A percentile compares a stretch with the other conserved stretches of the same genome.
phyloP scores from a whole-genome alignment of 2,797 vertebrate genomes.

The Yasuhikotakia modesta region DNA sequence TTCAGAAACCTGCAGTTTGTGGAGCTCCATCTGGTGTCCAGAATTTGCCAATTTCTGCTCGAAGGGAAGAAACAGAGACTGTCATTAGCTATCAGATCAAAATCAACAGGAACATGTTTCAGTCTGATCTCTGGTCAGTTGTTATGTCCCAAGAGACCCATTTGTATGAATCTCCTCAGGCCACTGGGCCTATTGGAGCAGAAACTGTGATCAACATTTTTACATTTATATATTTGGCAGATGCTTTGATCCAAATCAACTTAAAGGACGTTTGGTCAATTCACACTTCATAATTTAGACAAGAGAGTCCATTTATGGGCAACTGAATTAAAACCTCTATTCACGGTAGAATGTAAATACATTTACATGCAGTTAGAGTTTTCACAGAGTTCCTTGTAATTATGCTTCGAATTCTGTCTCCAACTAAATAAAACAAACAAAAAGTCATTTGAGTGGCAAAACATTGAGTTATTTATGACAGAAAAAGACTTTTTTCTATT shows the following conservation, averaged over 20 bases:
- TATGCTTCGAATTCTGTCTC: neutral
- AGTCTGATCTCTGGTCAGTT: slow-evolving; percentile 30
- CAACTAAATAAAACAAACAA: slow-evolving; percentile 10
- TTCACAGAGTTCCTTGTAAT: slow-evolving; percentile 2
- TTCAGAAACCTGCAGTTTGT: slow-evolving; percentile 17
- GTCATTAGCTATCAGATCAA: slow-evolving; percentile 13
- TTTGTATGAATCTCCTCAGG: slow-evolving; percentile 24
- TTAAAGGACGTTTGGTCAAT: slow-evolving; percentile 6
- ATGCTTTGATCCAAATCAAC: too few species aligned
- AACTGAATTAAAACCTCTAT: neutral
- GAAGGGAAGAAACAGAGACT: neutral
- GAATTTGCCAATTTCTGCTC: neutral
- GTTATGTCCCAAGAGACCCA: slow-evolving; percentile 15
- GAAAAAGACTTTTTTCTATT: slow-evolving; percentile 50
- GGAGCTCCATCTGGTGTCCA: slow-evolving; percentile 32
- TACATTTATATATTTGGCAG: too few species aligned
- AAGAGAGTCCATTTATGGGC: slow-evolving; percentile 26
- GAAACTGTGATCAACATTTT: slow-evolving; percentile 18
- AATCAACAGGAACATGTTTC: slow-evolving; percentile 33
- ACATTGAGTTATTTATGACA: slow-evolving; percentile 13
- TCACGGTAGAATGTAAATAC: neutral
- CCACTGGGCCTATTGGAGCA: slow-evolving; percentile 7
- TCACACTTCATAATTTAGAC: slow-evolving; percentile 21
- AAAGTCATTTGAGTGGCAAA: too few species aligned
- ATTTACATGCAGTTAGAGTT: neutral